Evolutionary conservation across 1,140 invertebrate species (phyloP).

Genomic region (Eurosta solidaginis): DNA sequence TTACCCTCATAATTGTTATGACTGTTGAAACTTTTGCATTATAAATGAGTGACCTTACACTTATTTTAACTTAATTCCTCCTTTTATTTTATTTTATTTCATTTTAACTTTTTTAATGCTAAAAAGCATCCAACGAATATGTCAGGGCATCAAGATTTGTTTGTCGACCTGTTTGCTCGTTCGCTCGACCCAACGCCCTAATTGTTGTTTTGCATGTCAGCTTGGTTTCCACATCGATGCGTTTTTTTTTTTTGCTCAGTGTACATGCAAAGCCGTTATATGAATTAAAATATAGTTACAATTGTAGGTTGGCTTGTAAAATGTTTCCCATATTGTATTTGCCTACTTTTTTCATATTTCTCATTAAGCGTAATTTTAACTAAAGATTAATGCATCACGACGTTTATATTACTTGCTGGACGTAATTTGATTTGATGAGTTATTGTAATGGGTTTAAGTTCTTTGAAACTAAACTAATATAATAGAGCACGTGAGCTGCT

Average conservation of each 20-base stretch:
- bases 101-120: not conserved
- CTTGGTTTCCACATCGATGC: constrained; percentile 16
- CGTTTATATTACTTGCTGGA: not conserved
- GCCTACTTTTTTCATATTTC: not conserved
- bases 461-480: no score
- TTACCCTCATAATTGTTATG: not conserved
- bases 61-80: not conserved
- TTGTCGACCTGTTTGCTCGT: not conserved
- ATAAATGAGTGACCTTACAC: constrained; percentile 12
- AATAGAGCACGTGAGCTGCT: no score
- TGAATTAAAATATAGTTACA: not conserved
- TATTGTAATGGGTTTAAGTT: not conserved
- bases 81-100: not conserved
- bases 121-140: not conserved
- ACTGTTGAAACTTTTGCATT: not conserved
- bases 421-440: not conserved
- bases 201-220: constrained; percentile 8
- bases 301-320: no score
- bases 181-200: not conserved
- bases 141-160: no score
- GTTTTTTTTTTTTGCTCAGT: not conserved
- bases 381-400: not conserved
- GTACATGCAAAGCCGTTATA: not conserved
- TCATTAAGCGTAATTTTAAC: constrained; percentile 6
- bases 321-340: not conserved